phyloP scores from a whole-genome alignment of 64 coral and sea anemone genomes.

The Dendrophyllia cribrosa region DNA sequence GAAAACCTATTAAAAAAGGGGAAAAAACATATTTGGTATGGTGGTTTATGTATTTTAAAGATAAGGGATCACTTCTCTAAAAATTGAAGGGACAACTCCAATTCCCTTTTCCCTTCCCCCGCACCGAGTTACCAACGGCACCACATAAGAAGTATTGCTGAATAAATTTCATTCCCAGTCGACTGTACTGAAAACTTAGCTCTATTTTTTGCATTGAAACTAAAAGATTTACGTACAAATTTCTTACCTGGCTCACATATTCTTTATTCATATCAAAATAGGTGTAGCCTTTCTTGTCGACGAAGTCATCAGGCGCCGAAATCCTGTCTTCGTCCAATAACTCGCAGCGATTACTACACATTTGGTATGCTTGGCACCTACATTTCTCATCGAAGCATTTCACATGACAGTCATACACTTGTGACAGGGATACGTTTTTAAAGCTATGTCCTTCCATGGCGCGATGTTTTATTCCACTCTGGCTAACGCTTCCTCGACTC shows the following conservation, averaged over 20 bases:
- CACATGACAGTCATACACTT: background rate
- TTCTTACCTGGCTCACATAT: background rate
- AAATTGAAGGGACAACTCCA: too few species aligned
- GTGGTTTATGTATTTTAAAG: too few species aligned
- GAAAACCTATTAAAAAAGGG: too few species aligned
- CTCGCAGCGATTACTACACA: background rate
- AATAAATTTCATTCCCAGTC: too few species aligned
- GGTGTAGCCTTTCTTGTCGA: background rate
- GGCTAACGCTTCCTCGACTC: background rate
- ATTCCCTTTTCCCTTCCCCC: too few species aligned
- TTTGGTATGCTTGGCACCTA: background rate
- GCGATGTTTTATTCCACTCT: background rate
- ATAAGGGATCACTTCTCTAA: too few species aligned
- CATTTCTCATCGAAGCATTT: slow-evolving; percentile 13
- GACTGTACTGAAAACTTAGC: too few species aligned
- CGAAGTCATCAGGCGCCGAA: background rate
- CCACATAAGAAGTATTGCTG: too few species aligned
- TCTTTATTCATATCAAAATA: slow-evolving; percentile 51
- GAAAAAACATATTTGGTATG: too few species aligned
- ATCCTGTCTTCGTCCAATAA: background rate
- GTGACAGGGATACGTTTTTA: background rate
- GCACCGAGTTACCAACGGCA: too few species aligned
- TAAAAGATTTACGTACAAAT: too few species aligned
- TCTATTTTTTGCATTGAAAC: too few species aligned
- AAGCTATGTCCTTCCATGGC: background rate